phyloP scores from a whole-genome alignment of 64 coral and sea anemone species.

The Montipora efflorescens region DNA sequence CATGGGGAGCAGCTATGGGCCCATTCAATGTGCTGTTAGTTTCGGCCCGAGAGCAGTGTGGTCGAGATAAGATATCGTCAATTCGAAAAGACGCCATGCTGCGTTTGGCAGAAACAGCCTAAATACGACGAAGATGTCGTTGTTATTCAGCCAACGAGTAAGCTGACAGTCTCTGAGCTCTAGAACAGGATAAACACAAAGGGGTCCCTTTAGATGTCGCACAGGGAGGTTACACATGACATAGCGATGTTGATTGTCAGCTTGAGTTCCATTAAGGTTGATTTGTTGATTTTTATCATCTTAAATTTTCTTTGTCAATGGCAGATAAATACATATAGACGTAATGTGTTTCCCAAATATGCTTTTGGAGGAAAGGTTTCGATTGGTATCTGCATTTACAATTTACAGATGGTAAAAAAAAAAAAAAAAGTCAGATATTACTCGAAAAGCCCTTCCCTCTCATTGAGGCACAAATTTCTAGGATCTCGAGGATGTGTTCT shows the following conservation, averaged over 20 bases:
- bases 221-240: conserved; percentile 76
- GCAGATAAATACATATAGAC: conserved; percentile 89
- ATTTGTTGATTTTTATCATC: conserved; percentile 96
- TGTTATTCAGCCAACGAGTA: conserved; percentile 10
- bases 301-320: conserved; percentile 95
- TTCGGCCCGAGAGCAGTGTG: conserved; percentile 12
- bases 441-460: neutral
- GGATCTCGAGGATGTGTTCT: neutral
- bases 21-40: neutral
- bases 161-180: neutral
- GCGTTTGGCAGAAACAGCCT: neutral
- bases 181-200: conserved; percentile 52
- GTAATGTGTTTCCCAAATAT: conserved; percentile 84
- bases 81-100: conserved; percentile 57
- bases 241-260: conserved; percentile 89
- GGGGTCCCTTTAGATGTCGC: conserved; percentile 51
- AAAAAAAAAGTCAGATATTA: too few relatives aligned
- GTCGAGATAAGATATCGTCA: conserved; percentile 48
- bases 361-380: conserved; percentile 42
- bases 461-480: neutral
- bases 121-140: neutral
- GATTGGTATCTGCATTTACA: conserved; percentile 63
- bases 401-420: neutral
- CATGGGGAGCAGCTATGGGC: neutral
- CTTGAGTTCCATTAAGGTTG: conserved; percentile 84